Conservation (phyloP, 2,113 vertebrate species). For the Carollia perspicillata region DNA sequence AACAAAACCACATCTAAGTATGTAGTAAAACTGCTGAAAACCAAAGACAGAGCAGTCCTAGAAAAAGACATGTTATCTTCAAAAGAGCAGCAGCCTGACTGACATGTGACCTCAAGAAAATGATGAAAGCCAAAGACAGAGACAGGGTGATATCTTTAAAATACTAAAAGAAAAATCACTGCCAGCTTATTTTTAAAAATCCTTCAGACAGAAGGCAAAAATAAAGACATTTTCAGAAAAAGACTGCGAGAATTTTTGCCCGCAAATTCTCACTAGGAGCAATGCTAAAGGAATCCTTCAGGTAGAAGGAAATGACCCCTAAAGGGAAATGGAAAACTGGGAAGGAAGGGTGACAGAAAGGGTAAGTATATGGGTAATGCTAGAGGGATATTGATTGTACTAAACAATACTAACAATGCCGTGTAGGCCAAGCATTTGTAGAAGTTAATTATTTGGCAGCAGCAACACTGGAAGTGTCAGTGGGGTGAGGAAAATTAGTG, state of each 20-base stretch:
- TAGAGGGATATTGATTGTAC: neutral
- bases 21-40: neutral
- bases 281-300: neutral
- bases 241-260: neutral
- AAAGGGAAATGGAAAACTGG: neutral
- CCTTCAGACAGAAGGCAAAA: neutral
- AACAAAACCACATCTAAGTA: neutral
- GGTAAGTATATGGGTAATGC: neutral
- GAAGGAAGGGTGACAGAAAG: neutral
- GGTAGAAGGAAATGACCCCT: neutral
- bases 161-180: neutral
- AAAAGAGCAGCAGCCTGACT: neutral
- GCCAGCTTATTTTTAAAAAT: neutral
- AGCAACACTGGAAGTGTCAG: neutral
- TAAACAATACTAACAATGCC: neutral
- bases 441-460: neutral
- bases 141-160: neutral
- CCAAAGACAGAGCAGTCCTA: neutral
- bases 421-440: neutral
- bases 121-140: neutral
- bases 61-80: neutral
- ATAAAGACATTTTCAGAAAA: neutral
- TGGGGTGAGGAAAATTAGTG: neutral
- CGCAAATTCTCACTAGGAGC: constrained; percentile 5
- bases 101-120: neutral